Base-by-base conservation (phyloP, 2,888 invertebrate species). In the Eupithecia abbreviata region DNA sequence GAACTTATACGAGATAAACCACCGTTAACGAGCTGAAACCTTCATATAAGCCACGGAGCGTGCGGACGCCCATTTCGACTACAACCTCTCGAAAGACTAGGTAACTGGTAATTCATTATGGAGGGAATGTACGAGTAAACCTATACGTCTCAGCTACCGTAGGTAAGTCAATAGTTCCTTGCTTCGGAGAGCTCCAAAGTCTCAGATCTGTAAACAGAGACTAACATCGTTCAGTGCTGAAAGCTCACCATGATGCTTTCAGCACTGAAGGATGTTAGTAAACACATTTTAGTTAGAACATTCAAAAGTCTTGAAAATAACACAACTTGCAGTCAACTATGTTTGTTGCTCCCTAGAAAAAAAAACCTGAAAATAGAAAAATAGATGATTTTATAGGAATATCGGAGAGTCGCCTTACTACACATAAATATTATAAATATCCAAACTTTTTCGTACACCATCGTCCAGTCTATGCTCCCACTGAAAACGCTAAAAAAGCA, bases 1-100 rank as follows among this genome's bases (percentile, higher is more conserved):
- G 77, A 83, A 86, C 85, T 86, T 84, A 77, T 77, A 78, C 78
- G 77, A 80, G 80, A 83, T 83, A 84, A 82, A 83, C 82, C 78
- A 82, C 73, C 79, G 75, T 83, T 85, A 82, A 81, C 79, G 81
- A 77, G 71, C 77, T 79, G 74, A 79, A 83, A 78, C 82, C 80
- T 77, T 76, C 51, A 79, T 74, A 79, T 62, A 43, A 68, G 67
- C 67, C 42, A 12, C 42, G 41, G 43, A 67, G 67, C 41, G 67
- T 42, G 42, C n/a, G n/a, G n/a, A 43, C 43, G 3, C 42, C 6
- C 66, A 43, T 45, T 68, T 67, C 67, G 43, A 2, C 45, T 45
- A 43, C 43, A 58, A 18, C 9, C 15, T n/a, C 67, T 43, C 42
- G 10, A 45, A 66, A 66, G 15, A 66, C 42, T 66, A 41, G 41